Evolutionary conservation across 2,888 invertebrate genomes (phyloP), one percentile per base, ranked within the genome.

Genomic region (Andrena trimmerana): DNA sequence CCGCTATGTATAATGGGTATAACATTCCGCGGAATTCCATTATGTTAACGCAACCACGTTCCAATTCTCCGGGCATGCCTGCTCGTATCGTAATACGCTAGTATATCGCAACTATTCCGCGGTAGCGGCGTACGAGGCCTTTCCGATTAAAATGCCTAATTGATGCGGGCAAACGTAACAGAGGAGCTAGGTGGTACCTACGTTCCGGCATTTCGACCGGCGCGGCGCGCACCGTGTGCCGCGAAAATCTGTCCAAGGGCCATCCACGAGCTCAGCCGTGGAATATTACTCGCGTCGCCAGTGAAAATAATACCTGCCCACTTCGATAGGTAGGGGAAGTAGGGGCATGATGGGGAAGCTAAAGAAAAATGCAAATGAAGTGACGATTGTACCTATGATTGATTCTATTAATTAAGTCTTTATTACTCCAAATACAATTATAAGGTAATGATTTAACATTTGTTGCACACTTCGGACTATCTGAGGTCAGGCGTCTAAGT

Each of bases 21-120:
- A 89, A 87, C 91, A 89, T 91, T 90, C 90, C 90, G 88, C 86
- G 88, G 86, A 89, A 90, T 91, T 90, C 91, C 90, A 91, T 91
- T 91, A 91, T 90, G 90, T 89, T 91, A 90, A 90, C 90, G 89
- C 89, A 89, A 88, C 90, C 85, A 87, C 87, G 89, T 89, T 89
- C 89, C 87, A 87, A 89, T 89, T 89, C 88, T 88, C 87, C 75
- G 86, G 83, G 87, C 73, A 82, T 87, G 86, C 84, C 85, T 82
- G 85, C 77, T 72, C 76, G 86, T 88, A 88, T 87, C 86, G 88
- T 88, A 85, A 86, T 81, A 84, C 85, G 83, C 82, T 83, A 83
- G 87, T 88, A 84, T 87, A 88, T 88, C 84, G 88, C 89, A 86
- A 89, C 88, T 88, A 87, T 87, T 89, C 48, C 88, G 79, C 79